phyloP scores from a whole-genome alignment of 2,113 vertebrate species.

The Labeo rohita region DNA sequence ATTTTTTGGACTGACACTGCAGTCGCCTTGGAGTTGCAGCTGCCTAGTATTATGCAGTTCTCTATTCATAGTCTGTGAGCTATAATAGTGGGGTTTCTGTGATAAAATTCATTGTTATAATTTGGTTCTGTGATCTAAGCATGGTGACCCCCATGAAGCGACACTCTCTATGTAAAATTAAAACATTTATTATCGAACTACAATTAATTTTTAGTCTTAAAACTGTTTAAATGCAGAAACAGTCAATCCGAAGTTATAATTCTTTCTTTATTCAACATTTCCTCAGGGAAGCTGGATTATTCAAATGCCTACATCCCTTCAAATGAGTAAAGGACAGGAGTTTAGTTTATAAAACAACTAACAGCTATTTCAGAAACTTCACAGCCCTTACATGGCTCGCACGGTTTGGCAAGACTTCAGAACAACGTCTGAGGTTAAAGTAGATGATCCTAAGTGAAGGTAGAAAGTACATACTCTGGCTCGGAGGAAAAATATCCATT shows the following conservation, averaged over 20 bases:
- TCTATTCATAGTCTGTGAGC: background rate
- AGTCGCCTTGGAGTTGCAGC: background rate
- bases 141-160: background rate
- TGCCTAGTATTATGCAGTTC: background rate
- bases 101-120: background rate
- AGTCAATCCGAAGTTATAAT: background rate
- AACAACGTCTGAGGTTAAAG: slow-evolving; percentile 25
- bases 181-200: background rate
- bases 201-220: no score
- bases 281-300: background rate
- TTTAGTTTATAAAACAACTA: background rate
- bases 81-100: background rate
- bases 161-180: background rate
- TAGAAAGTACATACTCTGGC: slow-evolving; percentile 57
- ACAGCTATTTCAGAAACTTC: background rate
- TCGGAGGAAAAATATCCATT: slow-evolving; percentile 72
- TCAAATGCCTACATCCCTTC: background rate
- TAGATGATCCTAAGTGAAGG: slow-evolving; percentile 21
- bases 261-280: background rate
- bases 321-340: no score
- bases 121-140: background rate
- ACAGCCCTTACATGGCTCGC: background rate
- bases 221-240: background rate
- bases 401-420: background rate
- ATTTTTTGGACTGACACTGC: background rate